Conservation (phyloP, 2,797 vertebrate genomes). For the Manis pentadactyla region DNA sequence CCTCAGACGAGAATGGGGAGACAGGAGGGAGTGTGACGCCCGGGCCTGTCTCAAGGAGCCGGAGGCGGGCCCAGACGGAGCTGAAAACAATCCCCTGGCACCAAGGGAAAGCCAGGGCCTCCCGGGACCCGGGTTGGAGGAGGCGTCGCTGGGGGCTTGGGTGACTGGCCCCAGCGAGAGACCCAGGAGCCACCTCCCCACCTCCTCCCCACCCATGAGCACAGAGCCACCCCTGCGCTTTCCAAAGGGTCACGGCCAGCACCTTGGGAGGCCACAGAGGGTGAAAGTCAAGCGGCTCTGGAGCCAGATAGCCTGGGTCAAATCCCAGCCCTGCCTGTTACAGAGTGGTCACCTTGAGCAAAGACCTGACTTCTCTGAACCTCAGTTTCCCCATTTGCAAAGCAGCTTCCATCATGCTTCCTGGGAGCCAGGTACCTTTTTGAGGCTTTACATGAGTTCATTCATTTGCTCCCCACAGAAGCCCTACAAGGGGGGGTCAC, state of each 20-base stretch:
- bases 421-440: neutral
- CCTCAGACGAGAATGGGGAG: conserved; percentile 71
- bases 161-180: neutral
- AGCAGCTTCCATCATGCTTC: neutral
- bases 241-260: neutral
- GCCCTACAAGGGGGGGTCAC: neutral
- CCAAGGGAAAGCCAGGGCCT: conserved; percentile 74
- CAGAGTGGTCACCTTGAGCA: neutral
- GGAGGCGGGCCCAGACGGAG: conserved; percentile 70
- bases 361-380: neutral
- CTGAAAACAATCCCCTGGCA: conserved; percentile 80
- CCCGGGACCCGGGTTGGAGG: conserved; percentile 54
- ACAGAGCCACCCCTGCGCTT: neutral
- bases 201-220: neutral
- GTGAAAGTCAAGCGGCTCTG: neutral
- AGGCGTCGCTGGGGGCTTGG: conserved; percentile 36
- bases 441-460: fast-evolving
- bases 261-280: neutral
- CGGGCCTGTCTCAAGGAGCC: conserved; percentile 34
- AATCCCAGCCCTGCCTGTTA: neutral
- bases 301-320: neutral
- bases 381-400: conserved; percentile 7
- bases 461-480: neutral
- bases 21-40: conserved; percentile 55
- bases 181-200: neutral